phyloP scores from a whole-genome alignment of 2,888 invertebrate species.

The Ephialtes manifestator region DNA sequence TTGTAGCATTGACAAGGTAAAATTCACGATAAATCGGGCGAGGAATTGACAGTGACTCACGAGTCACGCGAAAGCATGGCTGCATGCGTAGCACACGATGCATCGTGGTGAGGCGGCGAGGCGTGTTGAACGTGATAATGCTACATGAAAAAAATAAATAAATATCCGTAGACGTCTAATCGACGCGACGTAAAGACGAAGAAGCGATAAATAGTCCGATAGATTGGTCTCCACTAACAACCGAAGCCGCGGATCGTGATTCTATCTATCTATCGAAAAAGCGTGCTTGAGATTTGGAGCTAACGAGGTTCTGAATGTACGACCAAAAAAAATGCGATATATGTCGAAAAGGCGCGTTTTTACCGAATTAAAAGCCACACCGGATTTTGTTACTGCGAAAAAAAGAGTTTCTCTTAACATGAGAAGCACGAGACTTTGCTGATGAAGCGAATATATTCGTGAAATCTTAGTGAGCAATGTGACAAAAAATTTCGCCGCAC shows the following conservation, averaged over 20 bases:
- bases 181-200: neutral
- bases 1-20: neutral
- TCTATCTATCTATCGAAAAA: constrained; percentile 34
- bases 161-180: neutral
- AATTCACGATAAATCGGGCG: constrained; percentile 63
- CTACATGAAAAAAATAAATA: constrained; percentile 7
- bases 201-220: constrained; percentile 8
- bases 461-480: constrained; percentile 72
- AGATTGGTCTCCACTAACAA: neutral
- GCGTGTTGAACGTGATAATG: constrained; percentile 33
- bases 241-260: constrained; percentile 35
- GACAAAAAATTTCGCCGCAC: constrained; percentile 83
- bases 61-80: constrained; percentile 77
- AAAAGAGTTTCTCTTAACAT: neutral
- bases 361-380: neutral
- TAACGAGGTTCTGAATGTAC: constrained; percentile 26
- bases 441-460: neutral
- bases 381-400: neutral
- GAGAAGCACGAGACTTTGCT: too few species aligned
- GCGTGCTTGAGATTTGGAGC: constrained; percentile 52
- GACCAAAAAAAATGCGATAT: constrained; percentile 9
- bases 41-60: constrained; percentile 81
- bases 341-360: neutral
- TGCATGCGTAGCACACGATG: constrained; percentile 53
- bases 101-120: constrained; percentile 35